Conservation (phyloP, 2,797 vertebrate species). For the Pseudomugil gertrudae region DNA sequence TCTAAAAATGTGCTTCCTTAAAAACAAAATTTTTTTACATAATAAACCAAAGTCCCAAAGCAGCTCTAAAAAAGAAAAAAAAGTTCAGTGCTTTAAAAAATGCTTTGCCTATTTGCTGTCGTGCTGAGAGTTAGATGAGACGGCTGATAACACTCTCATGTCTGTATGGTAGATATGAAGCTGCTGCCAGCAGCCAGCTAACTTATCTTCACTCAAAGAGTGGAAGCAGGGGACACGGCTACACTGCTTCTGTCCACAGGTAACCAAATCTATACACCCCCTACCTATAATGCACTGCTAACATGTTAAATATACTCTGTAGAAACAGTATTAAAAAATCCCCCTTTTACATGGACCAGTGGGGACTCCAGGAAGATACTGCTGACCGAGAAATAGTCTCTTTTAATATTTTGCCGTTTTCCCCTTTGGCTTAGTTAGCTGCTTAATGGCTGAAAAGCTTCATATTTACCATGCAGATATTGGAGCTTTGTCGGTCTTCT, state of each 20-base stretch:
- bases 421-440: not conserved
- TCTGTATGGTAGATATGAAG: slow-evolving; percentile 25
- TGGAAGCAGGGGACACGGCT: slow-evolving; percentile 1
- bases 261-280: slow-evolving; percentile 11
- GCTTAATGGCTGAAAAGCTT: not conserved
- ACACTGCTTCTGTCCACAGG: slow-evolving; percentile 6
- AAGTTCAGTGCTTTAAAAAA: slow-evolving; percentile 15
- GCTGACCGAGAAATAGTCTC: not conserved
- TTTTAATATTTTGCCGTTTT: not conserved
- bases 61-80: slow-evolving; percentile 7
- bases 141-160: slow-evolving; percentile 22
- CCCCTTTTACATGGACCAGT: not conserved
- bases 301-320: slow-evolving; percentile 5
- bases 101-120: slow-evolving; percentile 18
- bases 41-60: slow-evolving; percentile 1
- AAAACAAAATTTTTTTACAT: slow-evolving; percentile 4
- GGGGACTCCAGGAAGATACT: not conserved
- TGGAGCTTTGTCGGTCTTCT: not conserved
- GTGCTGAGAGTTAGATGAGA: slow-evolving; percentile 33
- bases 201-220: slow-evolving; percentile 21
- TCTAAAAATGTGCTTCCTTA: slow-evolving; percentile 5
- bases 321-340: slow-evolving; percentile 14
- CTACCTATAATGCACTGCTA: slow-evolving; percentile 11
- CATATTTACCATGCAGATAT: not conserved
- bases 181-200: slow-evolving; percentile 27